These are phyloP conservation scores for Lepidochitona cinerea DNA, from an alignment of 2,888 invertebrate species.

Conservation along the genomic window DNA sequence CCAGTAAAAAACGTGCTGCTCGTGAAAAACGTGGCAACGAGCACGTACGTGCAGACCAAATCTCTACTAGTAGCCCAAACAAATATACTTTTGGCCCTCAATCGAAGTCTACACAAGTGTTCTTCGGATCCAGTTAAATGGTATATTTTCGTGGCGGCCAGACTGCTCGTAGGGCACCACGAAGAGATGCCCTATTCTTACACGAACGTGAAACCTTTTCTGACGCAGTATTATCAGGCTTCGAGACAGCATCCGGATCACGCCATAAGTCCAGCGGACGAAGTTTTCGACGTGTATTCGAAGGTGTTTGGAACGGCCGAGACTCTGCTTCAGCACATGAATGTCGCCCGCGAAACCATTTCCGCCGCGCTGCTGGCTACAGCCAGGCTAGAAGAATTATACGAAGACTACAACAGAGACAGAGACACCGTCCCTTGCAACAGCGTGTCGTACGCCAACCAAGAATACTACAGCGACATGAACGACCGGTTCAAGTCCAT, in stretches of 20 bases:
- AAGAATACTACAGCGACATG: background rate
- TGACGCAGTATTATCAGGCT: background rate
- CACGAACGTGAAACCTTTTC: background rate
- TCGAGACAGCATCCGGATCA: background rate
- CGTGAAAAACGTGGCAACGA: background rate
- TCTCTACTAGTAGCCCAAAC: background rate
- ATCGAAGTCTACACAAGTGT: background rate
- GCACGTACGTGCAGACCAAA: background rate
- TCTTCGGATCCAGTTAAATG: background rate
- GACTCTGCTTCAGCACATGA: background rate
- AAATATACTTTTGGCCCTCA: background rate
- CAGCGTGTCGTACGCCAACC: background rate
- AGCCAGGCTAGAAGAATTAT: background rate
- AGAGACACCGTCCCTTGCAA: background rate
- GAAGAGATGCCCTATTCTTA: background rate
- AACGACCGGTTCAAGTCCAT: background rate
- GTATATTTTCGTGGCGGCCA: background rate
- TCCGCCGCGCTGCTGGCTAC: background rate
- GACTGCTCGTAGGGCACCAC: background rate
- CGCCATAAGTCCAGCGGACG: background rate
- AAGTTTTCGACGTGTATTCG: background rate
- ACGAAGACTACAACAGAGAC: background rate
- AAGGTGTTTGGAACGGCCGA: background rate
- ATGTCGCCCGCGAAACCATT: background rate
- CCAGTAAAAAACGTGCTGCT: background rate